Evolutionary conservation across 2,888 invertebrate genomes (phyloP).

Genomic region (Drosophila kanekoi): DNA sequence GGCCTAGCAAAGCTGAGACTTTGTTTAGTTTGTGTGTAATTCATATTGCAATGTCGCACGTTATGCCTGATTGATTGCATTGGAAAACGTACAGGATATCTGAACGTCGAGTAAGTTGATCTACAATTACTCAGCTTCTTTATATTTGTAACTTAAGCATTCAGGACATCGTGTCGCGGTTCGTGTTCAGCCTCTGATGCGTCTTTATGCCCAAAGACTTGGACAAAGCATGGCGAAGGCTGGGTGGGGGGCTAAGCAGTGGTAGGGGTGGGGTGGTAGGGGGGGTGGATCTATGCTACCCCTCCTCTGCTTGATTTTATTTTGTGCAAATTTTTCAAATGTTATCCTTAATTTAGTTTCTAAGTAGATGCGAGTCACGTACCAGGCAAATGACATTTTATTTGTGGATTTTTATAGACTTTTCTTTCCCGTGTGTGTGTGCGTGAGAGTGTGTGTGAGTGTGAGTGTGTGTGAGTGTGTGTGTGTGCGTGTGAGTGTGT

Average conservation of each 20-base stretch:
- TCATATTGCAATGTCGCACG: too few relatives aligned
- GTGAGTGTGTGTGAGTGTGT: neutral
- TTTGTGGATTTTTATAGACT: conserved; percentile 80
- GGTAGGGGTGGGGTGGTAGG: neutral
- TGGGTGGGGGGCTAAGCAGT: neutral
- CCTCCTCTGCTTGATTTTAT: conserved; percentile 68
- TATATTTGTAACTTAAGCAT: conserved; percentile 67
- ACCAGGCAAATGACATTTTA: conserved; percentile 82
- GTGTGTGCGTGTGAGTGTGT: conserved; percentile 6
- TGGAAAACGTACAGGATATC: conserved; percentile 5
- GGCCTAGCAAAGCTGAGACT: too few relatives aligned
- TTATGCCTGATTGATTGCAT: neutral
- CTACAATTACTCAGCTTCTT: conserved; percentile 1
- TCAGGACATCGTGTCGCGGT: conserved; percentile 74
- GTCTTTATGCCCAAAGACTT: conserved; percentile 22
- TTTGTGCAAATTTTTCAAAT: conserved; percentile 81
- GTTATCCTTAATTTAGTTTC: conserved; percentile 81
- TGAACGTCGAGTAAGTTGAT: neutral
- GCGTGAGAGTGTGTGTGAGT: conserved; percentile 17
- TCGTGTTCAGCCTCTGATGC: conserved; percentile 49
- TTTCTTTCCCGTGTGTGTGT: conserved; percentile 34
- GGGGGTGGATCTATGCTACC: conserved; percentile 16
- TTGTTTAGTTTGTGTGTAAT: too few relatives aligned
- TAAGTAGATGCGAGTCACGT: conserved; percentile 82
- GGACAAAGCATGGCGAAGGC: neutral